Evolutionary conservation across 2,888 invertebrate species (phyloP), one percentile per base, ranked within the genome.

Genomic region (Orchesella flavescens): DNA sequence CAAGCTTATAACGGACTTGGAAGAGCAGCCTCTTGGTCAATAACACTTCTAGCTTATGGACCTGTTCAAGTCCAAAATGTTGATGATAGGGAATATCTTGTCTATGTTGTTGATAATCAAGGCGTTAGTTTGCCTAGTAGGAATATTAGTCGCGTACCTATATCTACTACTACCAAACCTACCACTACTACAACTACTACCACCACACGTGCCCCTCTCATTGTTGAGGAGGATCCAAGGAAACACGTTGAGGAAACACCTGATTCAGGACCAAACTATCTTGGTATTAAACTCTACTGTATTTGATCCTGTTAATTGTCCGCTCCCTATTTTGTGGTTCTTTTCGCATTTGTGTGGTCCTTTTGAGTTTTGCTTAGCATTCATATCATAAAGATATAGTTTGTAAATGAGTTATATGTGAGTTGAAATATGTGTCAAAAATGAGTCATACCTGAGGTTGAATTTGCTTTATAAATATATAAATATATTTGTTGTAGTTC

Each of bases 1-100:
- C 94, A 95, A 89, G 91, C 90, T 4, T 97, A 94, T 90, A 97
- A 97, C 89, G 96, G 95, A 1, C 90, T 93, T 10, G 94, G 94
- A 13, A 93, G 93, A 87, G 93, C 97, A 5, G 94, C 94, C 0
- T 94, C 95, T 66, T 94, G 95, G 93, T 92, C 93, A 15, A 93
- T 95, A 9, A 92, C 93, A 0, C 92, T 97, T 15, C 93, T 93
- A 89, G 94, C 95, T 0, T 91, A 93, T 86, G 94, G 94, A 19
- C 94, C 95, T 0, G 93, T 94, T n/a, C 91, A 92, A 85, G 89
- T 91, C 15, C 91, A 90, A 86, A 90, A 90, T 84, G 91, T 92
- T 2, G 92, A 92, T 44, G 93, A 94, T 86, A 90, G 91, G 65
- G 90, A 92, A 69, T 94, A 92, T 89, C 90, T 92, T 85, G 91